Base-by-base conservation (phyloP, 2,888 invertebrate genomes). In the Pachliopta kotzebuea region DNA sequence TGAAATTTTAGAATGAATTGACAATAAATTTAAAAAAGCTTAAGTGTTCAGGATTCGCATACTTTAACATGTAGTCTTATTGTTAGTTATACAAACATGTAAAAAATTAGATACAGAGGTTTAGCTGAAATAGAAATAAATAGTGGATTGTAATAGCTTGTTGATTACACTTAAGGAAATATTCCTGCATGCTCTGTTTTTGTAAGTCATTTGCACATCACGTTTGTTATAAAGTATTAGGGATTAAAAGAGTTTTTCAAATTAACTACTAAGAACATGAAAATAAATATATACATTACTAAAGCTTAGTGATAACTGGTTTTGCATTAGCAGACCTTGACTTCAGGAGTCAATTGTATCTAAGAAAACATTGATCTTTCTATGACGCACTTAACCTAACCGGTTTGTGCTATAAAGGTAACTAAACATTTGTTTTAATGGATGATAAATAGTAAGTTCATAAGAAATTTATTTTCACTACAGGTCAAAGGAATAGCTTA, bases 361-460 rank as follows among this genome's bases (percentile, higher is more conserved):
- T 56, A 23, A 26, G 42, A 53, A 52, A 62, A 57, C 50, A 57
- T 62, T 57, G 52, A 62, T 53, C 42, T 55, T 55, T 49, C 49
- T 45, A 31, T 53, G 50, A 56, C 57, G 52, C 53, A 62, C 45
- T 50, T 50, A 59, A 59, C 49, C 53, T 50, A 59, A 63, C 55
- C 58, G 58, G 59, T 57, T 59, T 4, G 17, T 50, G 2, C 29
- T 31, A 56, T 17, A 21, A 23, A 56, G n/a, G n/a, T 20, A 62
- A 45, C 45, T 45, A n/a, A 18, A 45, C 8, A n/a, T 45, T 45
- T n/a, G 18, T 2, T n/a, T n/a, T 45, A 45, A 45, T 45, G 3
- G 45, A 7, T 45, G n/a, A 14, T 37, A 37, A 37, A 11, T 26
- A 26, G 26, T 26, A 26, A 45, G 45, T 45, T 45, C 2, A 45